Base-by-base conservation (phyloP, 1,140 invertebrate species). In the Linepithema humile region DNA sequence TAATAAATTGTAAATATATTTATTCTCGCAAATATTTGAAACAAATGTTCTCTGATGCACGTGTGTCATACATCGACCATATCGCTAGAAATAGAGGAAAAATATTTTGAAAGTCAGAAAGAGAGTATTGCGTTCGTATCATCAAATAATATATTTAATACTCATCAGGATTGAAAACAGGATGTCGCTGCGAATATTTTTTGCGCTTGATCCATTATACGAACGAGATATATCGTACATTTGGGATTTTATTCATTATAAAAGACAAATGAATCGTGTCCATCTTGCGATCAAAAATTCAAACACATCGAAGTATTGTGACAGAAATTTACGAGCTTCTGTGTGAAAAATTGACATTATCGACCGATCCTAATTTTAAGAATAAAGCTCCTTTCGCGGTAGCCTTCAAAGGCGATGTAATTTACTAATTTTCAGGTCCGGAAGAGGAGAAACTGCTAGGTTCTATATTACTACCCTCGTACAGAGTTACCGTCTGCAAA, bases 391-490 rank as follows among this genome's bases (percentile, higher is more conserved):
- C 50, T 23, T 10, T 40, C 17, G 7, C 12, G 0, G 60, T 53
- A 64, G 26, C 53, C 17, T n/a, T 40, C 26, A 7, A 59, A 48
- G 4, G 26, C n/a, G 43, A 60, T 17, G 23, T 53, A 38, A 60
- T 67, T 20, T 72, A 75, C 73, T 90, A 85, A 84, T 74, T 93
- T 93, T 48, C 89, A 98, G 97, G 97, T 92, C 96, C 97, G 65
- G 97, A 98, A 91, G 98, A 99, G 94, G 97, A 98, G 91, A 98
- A 98, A 93, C 94, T 98, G 23, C 94, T 98, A 72, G 98, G 98
- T 15, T 99, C 98, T 7, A 97, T 99, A 88, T 94, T 99, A 73
- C 94, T 99, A 85, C 98, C 98, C 23, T 98, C 98, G 32, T 99
- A 98, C 92, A 97, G 96, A 90, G 97, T 99, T 60, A 97, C 97